Conservation (phyloP, 2,888 invertebrate genomes). For the Emmelina monodactyla region DNA sequence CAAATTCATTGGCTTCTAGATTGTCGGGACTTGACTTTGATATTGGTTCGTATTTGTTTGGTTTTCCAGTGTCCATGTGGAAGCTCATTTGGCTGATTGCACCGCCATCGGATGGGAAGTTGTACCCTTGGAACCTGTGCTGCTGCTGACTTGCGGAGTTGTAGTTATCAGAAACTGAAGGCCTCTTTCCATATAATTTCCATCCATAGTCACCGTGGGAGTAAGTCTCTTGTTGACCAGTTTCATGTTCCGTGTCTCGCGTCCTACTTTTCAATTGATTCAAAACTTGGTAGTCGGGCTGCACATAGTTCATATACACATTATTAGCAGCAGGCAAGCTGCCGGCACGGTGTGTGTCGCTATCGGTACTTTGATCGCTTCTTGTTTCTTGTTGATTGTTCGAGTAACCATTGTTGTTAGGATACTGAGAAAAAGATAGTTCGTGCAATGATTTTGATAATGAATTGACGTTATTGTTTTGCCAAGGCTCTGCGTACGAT, state of each 20-base stretch:
- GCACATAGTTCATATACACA: slow-evolving; percentile 41
- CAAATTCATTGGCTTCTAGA: slow-evolving; percentile 46
- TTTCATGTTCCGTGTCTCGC: slow-evolving; percentile 39
- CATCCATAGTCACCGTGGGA: slow-evolving; percentile 59
- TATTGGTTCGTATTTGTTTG: slow-evolving; percentile 33
- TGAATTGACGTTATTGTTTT: slow-evolving; percentile 31
- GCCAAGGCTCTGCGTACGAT: slow-evolving; percentile 42
- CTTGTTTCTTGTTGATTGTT: slow-evolving; percentile 32
- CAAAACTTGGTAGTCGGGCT: slow-evolving; percentile 38
- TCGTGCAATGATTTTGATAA: slow-evolving; percentile 42
- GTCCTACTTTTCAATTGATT: slow-evolving; percentile 30
- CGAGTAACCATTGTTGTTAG: slow-evolving; percentile 23
- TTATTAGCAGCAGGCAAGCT: slow-evolving; percentile 45
- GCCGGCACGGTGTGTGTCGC: slow-evolving; percentile 41
- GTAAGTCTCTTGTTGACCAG: slow-evolving; percentile 34
- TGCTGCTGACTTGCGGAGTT: neutral
- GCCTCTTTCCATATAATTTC: slow-evolving; percentile 49
- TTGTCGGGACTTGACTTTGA: slow-evolving; percentile 39
- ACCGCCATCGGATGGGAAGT: slow-evolving; percentile 28
- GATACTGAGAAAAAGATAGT: slow-evolving; percentile 30
- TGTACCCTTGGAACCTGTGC: slow-evolving; percentile 28
- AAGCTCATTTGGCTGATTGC: slow-evolving; percentile 48
- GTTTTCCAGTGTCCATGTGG: slow-evolving; percentile 44
- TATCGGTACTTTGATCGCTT: slow-evolving; percentile 26
- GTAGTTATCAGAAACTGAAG: slow-evolving; percentile 20